Evolutionary conservation across 2,888 invertebrate genomes (phyloP), one percentile per base, ranked within the genome.

Genomic region (Epinotia nisella): DNA sequence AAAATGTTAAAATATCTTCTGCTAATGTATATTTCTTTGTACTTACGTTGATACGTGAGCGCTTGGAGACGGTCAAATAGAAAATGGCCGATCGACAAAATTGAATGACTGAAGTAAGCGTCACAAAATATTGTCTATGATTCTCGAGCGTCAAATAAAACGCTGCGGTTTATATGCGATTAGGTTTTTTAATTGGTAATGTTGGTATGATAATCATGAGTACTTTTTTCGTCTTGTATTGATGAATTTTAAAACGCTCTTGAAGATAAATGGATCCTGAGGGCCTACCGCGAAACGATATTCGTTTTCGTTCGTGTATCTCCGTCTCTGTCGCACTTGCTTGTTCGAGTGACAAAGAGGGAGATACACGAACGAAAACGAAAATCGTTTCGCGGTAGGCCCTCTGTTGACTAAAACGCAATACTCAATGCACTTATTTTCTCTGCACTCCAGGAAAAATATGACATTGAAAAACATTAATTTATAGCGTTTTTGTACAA

Each of bases 31-130:
- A 66, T 21, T 21, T 15, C 21, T 24, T 51, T 51, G 2, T 66
- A 92, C 93, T 93, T 89, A 93, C 93, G 92, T 91, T 88, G 92
- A 91, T 88, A 87, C 84, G 90, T 92, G 87, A 85, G 87, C 84
- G 84, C 79, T 80, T 83, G 78, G 74, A 87, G 87, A 90, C 87
- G 90, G 88, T 90, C 89, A 87, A 90, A 85, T 85, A 86, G 88
- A 91, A 93, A 93, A 93, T 93, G 92, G 92, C 86, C 84, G 91
- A 71, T 35, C 17, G 58, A 15, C 19, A 39, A 19, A 39, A 65
- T 21, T 45, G 58, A 68, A 11, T 62, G 19, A 60, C 35, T 53
- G 10, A 61, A 68, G 35, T 24, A 49, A 21, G 58, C 49, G 49
- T 58, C 35, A 62, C 19, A 24, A 39, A 70, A 49, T 15, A 19